Evolutionary conservation across 2,113 vertebrate species (phyloP), one percentile per base, ranked within the genome.

Genomic region (Neomonachus schauinslandi): DNA sequence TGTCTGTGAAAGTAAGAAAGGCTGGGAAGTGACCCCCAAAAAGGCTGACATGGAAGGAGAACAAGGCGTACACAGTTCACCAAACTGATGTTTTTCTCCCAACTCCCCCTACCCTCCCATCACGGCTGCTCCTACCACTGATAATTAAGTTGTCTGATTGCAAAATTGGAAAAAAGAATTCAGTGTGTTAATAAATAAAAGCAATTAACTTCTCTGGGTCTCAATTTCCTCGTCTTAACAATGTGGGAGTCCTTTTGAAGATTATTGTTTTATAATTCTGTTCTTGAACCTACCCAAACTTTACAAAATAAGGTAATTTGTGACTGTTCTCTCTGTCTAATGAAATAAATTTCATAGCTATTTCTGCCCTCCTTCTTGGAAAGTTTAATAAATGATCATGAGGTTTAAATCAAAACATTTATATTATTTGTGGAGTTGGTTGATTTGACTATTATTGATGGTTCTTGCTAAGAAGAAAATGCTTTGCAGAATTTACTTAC

Each of bases 381-480:
- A 95, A 95, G 49, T 46, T 71, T 65, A 88, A 71, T 81, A 74
- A 89, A 89, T 84, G 59, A 76, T 85, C 28, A 74, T 89, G 55
- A 89, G 57, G 65, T 95, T 83, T 83, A 67, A 92, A 92, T 92
- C 14, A 96, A 97, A 95, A 72, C 59, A 87, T 90, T 84, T 94
- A 33, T 83, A 85, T 69, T 92, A 84, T 71, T 83, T 77, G 10
- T 96, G 11, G 11, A 84, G 72, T 76, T 81, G 42, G 12, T 89
- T 92, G 49, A 72, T 28, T 93, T 96, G 55, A 67, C 33, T 79
- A 7, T 86, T 96, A 95, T 31, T 82, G 59, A 74, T 46, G 28
- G 31, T 92, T 90, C 86, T 89, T 96, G 26, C 90, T 95, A 91
- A 80, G 77, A 79, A 90, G 28, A 86, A 95, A 94, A 80, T 61